Conservation (phyloP, 2,113 vertebrate species). For the Loxodonta africana region DNA sequence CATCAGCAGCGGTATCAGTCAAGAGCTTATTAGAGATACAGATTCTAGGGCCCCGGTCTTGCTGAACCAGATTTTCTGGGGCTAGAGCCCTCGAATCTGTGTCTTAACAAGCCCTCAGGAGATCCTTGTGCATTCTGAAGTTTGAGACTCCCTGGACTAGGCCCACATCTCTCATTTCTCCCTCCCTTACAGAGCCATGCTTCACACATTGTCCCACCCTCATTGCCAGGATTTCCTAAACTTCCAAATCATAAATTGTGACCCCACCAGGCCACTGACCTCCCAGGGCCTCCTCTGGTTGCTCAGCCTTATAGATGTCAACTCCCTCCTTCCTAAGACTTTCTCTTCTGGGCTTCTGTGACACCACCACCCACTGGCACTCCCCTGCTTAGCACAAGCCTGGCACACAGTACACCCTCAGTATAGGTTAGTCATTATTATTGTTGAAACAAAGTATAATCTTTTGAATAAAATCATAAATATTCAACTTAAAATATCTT, state of each 20-base stretch:
- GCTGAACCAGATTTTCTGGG: not conserved
- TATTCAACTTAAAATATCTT: conserved; percentile 81
- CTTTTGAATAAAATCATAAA: conserved; percentile 49
- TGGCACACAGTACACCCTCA: not conserved
- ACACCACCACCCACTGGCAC: not conserved
- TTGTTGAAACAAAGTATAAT: conserved; percentile 1
- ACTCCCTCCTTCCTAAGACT: not conserved
- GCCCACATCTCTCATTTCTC: not conserved
- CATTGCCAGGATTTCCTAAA: not conserved
- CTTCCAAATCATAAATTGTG: not conserved
- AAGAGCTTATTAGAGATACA: not conserved
- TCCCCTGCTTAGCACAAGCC: not conserved
- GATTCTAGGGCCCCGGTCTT: not conserved
- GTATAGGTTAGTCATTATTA: conserved; percentile 24
- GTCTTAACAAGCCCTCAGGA: not conserved
- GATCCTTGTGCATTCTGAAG: not conserved
- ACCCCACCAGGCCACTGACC: not conserved
- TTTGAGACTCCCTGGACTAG: not conserved
- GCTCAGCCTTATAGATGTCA: not conserved
- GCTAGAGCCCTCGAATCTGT: not conserved
- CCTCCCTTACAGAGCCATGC: not conserved
- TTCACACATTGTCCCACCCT: not conserved
- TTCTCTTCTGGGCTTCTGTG: not conserved
- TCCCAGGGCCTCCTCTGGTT: not conserved
- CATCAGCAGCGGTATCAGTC: not conserved